Conservation (phyloP, 2,888 invertebrate species). For the Macroteleia sp. region DNA sequence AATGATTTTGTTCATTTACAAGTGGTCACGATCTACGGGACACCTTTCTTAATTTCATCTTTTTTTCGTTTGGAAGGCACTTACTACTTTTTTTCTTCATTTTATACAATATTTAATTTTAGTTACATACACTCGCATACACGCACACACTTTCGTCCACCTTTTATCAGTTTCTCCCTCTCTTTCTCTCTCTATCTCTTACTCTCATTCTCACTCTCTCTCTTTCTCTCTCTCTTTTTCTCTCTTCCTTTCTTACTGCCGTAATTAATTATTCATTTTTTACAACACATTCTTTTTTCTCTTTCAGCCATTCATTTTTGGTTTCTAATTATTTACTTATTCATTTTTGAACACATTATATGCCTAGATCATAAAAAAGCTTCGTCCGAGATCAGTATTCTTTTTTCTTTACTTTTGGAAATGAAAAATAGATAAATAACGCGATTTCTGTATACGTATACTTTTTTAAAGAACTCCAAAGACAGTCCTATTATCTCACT, state of each 20-base stretch:
- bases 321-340: conserved; percentile 62
- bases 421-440: conserved; percentile 72
- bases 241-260: conserved; percentile 46
- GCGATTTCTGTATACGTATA: conserved; percentile 67
- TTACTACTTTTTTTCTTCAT: conserved; percentile 88
- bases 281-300: conserved; percentile 65
- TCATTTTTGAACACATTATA: conserved; percentile 81
- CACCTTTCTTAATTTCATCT: conserved; percentile 79
- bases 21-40: conserved; percentile 84
- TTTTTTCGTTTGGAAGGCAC: conserved; percentile 89
- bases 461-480: conserved; percentile 71
- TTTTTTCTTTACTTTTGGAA: conserved; percentile 67
- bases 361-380: conserved; percentile 82
- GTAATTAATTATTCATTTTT: conserved; percentile 56
- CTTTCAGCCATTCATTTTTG: conserved; percentile 59
- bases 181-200: conserved; percentile 53
- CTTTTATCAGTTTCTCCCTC: conserved; percentile 56
- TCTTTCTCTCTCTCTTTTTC: conserved; percentile 38
- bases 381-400: conserved; percentile 71
- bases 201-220: conserved; percentile 65
- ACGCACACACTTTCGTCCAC: conserved; percentile 67
- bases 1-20: conserved; percentile 81
- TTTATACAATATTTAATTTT: conserved; percentile 87
- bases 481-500: conserved; percentile 75
- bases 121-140: conserved; percentile 67